Conservation (phyloP, 2,888 invertebrate genomes). For the Yponomeuta sedellus region DNA sequence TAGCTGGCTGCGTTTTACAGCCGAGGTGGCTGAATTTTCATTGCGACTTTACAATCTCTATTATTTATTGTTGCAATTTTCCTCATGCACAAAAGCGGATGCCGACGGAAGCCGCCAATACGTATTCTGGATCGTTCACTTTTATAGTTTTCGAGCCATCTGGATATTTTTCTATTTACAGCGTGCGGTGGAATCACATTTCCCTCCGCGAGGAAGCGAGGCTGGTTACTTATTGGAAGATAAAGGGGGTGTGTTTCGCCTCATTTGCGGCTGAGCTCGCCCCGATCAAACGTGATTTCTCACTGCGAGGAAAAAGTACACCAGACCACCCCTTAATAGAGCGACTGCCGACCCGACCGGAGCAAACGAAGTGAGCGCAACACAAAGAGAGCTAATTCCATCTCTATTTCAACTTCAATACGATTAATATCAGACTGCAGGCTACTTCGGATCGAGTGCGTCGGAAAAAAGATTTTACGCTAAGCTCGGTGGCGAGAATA, state of each 20-base stretch:
- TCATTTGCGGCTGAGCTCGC: slow-evolving; percentile 62
- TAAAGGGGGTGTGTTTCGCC: slow-evolving; percentile 69
- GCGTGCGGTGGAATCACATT: slow-evolving; percentile 40
- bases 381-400: slow-evolving; percentile 37
- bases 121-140: slow-evolving; percentile 60
- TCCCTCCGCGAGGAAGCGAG: slow-evolving; percentile 47
- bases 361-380: slow-evolving; percentile 28
- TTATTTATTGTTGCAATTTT: slow-evolving; percentile 46
- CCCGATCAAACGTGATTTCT: slow-evolving; percentile 66
- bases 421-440: slow-evolving; percentile 37
- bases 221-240: slow-evolving; percentile 65
- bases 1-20: slow-evolving; percentile 37
- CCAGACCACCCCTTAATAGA: slow-evolving; percentile 43
- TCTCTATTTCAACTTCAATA: slow-evolving; percentile 39
- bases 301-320: slow-evolving; percentile 50
- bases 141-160: slow-evolving; percentile 67
- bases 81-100: slow-evolving; percentile 51
- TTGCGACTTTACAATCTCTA: slow-evolving; percentile 41
- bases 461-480: background rate
- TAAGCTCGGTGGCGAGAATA: slow-evolving; percentile 22
- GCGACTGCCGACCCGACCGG: slow-evolving; percentile 38
- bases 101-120: slow-evolving; percentile 57
- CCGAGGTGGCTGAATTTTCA: slow-evolving; percentile 34
- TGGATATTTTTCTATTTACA: slow-evolving; percentile 48
- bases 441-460: slow-evolving; percentile 7